These are phyloP conservation scores for Drosophila leontia DNA, from an alignment of 1,140 invertebrate genomes.

Conservation along the genomic window DNA sequence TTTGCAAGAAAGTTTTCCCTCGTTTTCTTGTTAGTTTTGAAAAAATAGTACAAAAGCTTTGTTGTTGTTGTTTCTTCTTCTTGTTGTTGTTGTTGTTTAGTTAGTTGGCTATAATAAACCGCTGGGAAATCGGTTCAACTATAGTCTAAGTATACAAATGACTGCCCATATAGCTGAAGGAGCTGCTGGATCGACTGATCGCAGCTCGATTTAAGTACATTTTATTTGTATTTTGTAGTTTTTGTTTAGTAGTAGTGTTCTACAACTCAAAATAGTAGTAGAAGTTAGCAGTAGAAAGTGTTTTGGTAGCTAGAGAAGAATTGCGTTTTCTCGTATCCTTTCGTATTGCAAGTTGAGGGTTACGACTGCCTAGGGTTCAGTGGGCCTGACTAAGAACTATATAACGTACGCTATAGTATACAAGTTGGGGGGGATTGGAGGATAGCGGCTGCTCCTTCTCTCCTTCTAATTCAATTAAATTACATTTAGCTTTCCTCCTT, in stretches of 20 bases:
- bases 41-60: slow-evolving; percentile 84
- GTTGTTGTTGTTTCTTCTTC: slow-evolving; percentile 44
- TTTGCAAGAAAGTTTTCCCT: slow-evolving; percentile 57
- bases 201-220: slow-evolving; percentile 75
- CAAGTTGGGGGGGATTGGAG: slow-evolving; percentile 31
- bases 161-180: slow-evolving; percentile 84
- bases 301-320: slow-evolving; percentile 56
- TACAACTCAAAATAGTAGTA: slow-evolving; percentile 69
- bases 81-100: slow-evolving; percentile 57
- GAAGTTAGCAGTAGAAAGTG: slow-evolving; percentile 65
- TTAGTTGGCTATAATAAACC: slow-evolving; percentile 67
- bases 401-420: slow-evolving; percentile 78
- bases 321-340: slow-evolving; percentile 38
- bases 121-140: slow-evolving; percentile 54
- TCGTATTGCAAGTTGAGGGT: slow-evolving; percentile 45
- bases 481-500: slow-evolving; percentile 63
- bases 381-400: slow-evolving; percentile 70
- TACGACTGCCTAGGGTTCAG: slow-evolving; percentile 44
- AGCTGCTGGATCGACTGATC: slow-evolving; percentile 41
- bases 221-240: slow-evolving; percentile 45
- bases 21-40: slow-evolving; percentile 63
- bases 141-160: slow-evolving; percentile 78
- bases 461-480: slow-evolving; percentile 53
- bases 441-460: slow-evolving; percentile 38
- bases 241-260: slow-evolving; percentile 69